Conservation (phyloP, 2,113 vertebrate species). For the Egretta garzetta region DNA sequence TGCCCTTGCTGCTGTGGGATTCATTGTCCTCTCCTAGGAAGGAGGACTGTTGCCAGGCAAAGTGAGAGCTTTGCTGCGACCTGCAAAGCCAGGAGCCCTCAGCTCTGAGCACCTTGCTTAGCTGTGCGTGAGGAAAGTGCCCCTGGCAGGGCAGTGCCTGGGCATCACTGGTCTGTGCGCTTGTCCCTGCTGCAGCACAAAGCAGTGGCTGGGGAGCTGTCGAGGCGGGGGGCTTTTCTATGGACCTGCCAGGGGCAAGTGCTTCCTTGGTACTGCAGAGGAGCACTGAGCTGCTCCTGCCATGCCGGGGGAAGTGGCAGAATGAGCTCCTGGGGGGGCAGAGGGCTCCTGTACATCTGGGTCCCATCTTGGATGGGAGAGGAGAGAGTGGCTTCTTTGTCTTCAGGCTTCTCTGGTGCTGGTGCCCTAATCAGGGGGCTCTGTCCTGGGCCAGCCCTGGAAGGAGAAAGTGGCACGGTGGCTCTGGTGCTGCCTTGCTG, state of each 20-base stretch:
- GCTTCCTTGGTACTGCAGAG: fast-evolving
- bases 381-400: fast-evolving
- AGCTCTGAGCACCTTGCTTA: background rate
- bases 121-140: fast-evolving
- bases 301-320: background rate
- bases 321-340: fast-evolving
- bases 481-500: background rate
- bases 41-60: background rate
- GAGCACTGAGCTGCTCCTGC: background rate
- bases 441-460: background rate
- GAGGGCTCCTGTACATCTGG: fast-evolving
- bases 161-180: fast-evolving
- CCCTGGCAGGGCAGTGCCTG: too few species aligned
- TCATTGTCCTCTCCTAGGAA: background rate
- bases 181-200: background rate
- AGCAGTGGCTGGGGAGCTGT: background rate
- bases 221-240: fast-evolving
- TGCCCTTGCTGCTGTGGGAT: background rate
- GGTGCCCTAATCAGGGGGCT: background rate
- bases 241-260: background rate
- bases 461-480: fast-evolving
- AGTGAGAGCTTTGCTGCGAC: background rate
- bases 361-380: fast-evolving
- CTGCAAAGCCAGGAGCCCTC: background rate
- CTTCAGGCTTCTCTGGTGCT: background rate